Percentiles rank a stretch among this genome's conserved stretches.
phyloP scores from a whole-genome alignment of 2,797 vertebrate species.

The Falco cherrug region DNA sequence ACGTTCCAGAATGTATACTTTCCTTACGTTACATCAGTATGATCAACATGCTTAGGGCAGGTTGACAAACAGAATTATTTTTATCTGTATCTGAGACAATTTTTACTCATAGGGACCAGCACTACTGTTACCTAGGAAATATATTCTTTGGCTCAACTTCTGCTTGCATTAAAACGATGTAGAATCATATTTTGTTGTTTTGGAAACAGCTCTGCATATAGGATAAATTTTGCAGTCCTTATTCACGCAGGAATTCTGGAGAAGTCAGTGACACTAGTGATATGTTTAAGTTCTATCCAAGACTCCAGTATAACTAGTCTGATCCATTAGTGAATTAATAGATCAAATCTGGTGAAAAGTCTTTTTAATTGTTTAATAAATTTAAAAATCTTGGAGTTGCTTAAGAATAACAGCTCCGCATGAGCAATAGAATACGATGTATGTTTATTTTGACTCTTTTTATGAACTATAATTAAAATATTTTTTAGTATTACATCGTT shows the following conservation, averaged over 20 bases:
- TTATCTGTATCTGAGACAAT: neutral
- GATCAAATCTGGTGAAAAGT: neutral
- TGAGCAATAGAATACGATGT: neutral
- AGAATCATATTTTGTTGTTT: neutral
- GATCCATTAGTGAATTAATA: neutral
- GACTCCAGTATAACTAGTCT: neutral
- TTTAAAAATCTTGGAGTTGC: neutral
- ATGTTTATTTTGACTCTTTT: neutral
- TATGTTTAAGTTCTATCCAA: neutral
- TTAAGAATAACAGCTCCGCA: neutral
- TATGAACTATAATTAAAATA: neutral
- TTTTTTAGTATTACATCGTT: neutral
- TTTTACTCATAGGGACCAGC: neutral
- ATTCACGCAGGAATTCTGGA: neutral
- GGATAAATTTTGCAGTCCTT: neutral
- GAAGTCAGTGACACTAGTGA: neutral
- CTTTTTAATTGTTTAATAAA: neutral
- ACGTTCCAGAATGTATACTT: neutral
- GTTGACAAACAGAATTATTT: neutral
- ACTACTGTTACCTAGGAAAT: neutral
- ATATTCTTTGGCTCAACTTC: neutral
- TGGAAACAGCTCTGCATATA: neutral
- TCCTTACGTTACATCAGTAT: neutral
- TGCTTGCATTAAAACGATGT: neutral
- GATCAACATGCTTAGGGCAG: neutral